Percentiles rank a stretch among this genome's conserved stretches.
Evolutionary conservation across 2,113 vertebrate genomes (phyloP).

Genomic region (Pitta sordida): DNA sequence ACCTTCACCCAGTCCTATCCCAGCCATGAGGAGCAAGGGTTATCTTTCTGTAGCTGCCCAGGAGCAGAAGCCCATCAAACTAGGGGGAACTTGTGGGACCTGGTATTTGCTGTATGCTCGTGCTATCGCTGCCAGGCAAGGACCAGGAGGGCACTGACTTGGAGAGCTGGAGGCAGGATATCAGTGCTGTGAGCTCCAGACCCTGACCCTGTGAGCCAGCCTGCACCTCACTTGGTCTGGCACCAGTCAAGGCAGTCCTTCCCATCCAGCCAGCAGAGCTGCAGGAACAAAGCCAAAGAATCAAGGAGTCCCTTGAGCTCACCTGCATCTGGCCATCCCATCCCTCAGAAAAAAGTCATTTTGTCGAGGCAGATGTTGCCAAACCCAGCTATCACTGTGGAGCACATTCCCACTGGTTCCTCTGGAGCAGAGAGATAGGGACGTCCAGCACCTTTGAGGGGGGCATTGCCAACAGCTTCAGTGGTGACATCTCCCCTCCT

Average conservation of each 20-base stretch:
- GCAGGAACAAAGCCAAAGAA: background rate
- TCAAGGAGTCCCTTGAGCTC: background rate
- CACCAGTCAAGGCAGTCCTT: rapidly evolving
- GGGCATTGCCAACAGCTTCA: background rate
- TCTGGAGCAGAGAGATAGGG: background rate
- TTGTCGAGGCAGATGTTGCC: background rate
- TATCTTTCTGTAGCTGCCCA: background rate
- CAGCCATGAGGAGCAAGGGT: background rate
- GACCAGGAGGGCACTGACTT: background rate
- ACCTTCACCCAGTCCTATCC: background rate
- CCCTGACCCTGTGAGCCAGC: background rate
- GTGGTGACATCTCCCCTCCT: background rate
- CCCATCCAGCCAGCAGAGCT: background rate
- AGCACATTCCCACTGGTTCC: background rate
- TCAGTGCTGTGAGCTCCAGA: background rate
- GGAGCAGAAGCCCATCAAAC: background rate
- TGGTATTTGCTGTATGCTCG: background rate
- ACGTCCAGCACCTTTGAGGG: background rate
- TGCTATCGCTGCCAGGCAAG: rapidly evolving
- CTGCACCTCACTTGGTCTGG: background rate
- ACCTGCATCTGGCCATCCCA: background rate
- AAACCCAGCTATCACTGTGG: background rate
- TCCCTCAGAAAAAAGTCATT: background rate
- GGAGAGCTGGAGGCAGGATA: background rate
- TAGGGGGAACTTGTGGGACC: background rate